A percentile compares a stretch with the other conserved stretches of the same genome.
Evolutionary conservation across 1,140 invertebrate species (phyloP).

Genomic region (Conus ventricosus): DNA sequence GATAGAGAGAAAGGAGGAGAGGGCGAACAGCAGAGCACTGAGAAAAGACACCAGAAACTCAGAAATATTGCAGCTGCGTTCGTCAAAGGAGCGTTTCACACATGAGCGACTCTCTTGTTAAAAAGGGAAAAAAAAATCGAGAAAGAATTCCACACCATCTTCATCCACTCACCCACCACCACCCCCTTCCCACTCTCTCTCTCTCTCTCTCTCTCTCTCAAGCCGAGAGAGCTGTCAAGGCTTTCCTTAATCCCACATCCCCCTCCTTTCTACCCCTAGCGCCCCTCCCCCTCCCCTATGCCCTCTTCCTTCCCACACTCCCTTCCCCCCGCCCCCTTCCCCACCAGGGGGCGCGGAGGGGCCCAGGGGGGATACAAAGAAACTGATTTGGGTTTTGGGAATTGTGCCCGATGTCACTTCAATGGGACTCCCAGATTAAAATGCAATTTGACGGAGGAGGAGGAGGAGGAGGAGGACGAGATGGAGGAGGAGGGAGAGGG

Average conservation of each 20-base stretch:
- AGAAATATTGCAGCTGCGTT: background rate
- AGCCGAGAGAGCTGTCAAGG: background rate
- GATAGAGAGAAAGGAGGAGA: too few species aligned
- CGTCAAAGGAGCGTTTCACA: background rate
- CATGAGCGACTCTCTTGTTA: background rate
- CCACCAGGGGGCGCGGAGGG: background rate
- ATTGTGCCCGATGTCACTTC: background rate
- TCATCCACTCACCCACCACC: background rate
- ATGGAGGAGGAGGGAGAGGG: background rate
- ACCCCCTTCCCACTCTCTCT: too few species aligned
- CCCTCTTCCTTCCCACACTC: background rate
- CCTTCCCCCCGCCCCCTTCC: background rate
- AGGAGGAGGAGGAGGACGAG: background rate
- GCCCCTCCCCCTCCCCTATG: background rate
- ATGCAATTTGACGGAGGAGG: conserved; percentile 3
- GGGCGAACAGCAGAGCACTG: too few species aligned
- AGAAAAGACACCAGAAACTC: background rate
- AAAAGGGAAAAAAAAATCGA: background rate
- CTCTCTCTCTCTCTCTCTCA: background rate
- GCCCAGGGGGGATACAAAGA: background rate
- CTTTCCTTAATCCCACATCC: background rate
- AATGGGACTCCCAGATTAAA: conserved; percentile 7
- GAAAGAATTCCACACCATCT: background rate
- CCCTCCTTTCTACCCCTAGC: background rate
- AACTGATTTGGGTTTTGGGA: conserved; percentile 2